Evolutionary conservation across 2,113 vertebrate species (phyloP).

Genomic region (Laticauda laticaudata): DNA sequence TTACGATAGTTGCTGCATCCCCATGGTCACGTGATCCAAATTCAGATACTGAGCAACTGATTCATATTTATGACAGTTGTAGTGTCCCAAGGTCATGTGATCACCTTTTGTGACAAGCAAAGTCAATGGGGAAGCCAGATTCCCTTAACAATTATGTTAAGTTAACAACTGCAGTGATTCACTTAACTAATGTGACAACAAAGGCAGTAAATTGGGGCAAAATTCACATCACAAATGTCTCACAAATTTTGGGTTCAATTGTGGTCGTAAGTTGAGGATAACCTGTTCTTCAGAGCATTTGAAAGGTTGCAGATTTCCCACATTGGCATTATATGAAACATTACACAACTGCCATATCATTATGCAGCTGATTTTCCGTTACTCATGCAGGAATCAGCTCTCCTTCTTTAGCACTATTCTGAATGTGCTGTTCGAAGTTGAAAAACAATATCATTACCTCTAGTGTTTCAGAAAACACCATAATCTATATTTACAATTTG

Average conservation of each 20-base stretch:
- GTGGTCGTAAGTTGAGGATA: background rate
- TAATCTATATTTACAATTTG: background rate
- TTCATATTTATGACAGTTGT: background rate
- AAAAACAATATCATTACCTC: background rate
- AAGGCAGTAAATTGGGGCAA: background rate
- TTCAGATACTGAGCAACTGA: background rate
- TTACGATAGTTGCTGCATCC: background rate
- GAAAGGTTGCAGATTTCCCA: background rate
- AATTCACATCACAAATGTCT: background rate
- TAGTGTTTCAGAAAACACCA: background rate
- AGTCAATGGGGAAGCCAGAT: background rate
- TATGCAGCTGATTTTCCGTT: background rate
- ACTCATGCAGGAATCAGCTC: background rate
- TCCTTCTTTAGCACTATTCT: background rate
- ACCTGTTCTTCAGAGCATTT: background rate
- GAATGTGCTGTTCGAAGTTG: background rate
- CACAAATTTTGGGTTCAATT: background rate
- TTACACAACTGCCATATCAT: background rate
- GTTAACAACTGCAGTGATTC: background rate
- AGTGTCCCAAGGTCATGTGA: background rate
- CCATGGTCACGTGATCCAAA: background rate
- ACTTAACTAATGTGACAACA: background rate
- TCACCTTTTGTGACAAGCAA: background rate
- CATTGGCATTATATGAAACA: background rate
- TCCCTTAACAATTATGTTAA: background rate